Evolutionary conservation across 2,113 vertebrate genomes (phyloP).

Genomic region (Ophthalmolycus amberensis): DNA sequence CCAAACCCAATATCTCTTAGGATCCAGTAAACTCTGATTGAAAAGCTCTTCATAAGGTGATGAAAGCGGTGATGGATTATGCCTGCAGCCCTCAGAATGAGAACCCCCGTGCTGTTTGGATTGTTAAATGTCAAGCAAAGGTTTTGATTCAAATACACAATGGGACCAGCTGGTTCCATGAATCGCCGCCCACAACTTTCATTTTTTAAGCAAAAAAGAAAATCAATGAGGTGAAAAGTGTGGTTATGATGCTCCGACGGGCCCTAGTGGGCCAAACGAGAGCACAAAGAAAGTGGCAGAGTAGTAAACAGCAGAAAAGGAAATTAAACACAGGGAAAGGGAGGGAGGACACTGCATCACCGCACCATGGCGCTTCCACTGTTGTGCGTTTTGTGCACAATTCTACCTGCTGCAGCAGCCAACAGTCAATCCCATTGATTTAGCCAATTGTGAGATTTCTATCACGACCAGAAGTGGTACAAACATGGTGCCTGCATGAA

Average conservation of each 20-base stretch:
- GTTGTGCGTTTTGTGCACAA: neutral
- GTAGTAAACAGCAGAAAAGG: constrained; percentile 1
- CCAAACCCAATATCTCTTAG: too few relatives aligned
- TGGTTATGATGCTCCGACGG: neutral
- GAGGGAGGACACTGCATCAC: constrained; percentile 55
- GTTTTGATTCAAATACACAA: too few relatives aligned
- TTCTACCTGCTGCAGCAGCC: neutral
- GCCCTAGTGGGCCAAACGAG: neutral
- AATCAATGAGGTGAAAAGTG: constrained; percentile 3
- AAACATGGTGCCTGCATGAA: constrained; percentile 7
- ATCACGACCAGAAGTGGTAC: neutral
- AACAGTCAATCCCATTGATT: neutral
- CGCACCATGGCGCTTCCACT: neutral
- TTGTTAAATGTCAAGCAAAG: too few relatives aligned
- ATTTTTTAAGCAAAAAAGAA: neutral
- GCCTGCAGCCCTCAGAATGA: too few relatives aligned
- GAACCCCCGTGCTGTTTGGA: too few relatives aligned
- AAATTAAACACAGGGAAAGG: constrained; percentile 46
- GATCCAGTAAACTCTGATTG: too few relatives aligned
- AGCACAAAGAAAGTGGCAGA: neutral
- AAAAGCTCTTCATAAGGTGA: too few relatives aligned
- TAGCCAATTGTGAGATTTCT: neutral
- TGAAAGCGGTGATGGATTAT: too few relatives aligned
- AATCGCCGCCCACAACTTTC: neutral
- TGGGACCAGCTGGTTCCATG: neutral